phyloP scores from a whole-genome alignment of 2,113 vertebrate species.

The Heliornis fulica region DNA sequence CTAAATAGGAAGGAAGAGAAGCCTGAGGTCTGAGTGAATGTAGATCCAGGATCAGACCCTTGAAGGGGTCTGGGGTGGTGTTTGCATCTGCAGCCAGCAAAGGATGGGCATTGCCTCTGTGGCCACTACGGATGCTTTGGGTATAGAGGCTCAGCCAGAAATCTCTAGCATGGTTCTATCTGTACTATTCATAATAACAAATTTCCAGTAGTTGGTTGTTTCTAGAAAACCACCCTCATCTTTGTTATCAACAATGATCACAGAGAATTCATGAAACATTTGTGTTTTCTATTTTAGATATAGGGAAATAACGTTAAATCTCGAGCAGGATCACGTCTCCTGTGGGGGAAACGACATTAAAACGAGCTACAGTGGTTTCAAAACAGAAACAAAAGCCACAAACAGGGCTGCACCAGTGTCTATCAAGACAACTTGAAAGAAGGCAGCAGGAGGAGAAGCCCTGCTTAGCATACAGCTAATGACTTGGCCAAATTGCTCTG shows the following conservation, averaged over 20 bases:
- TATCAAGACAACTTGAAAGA: not conserved
- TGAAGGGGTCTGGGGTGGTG: not conserved
- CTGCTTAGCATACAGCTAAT: not conserved
- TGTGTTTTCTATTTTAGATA: not conserved
- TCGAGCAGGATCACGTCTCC: accelerated
- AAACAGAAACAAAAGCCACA: not conserved
- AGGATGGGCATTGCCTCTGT: not conserved
- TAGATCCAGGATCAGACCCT: not conserved
- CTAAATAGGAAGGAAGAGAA: not conserved
- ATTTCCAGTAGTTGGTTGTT: not conserved
- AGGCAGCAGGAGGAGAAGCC: not conserved
- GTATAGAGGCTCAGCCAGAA: not conserved
- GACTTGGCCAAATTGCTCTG: not conserved
- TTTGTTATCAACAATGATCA: not conserved
- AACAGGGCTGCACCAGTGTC: not conserved
- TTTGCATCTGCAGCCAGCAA: not conserved
- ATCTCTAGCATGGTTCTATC: too few relatives aligned
- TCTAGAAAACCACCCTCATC: not conserved
- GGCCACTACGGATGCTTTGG: not conserved
- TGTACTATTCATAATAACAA: too few relatives aligned
- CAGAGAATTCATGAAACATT: not conserved
- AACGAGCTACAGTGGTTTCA: not conserved
- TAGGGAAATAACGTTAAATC: not conserved
- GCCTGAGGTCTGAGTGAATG: not conserved
- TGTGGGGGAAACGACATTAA: not conserved